Percentiles rank a stretch among this genome's conserved stretches.
These are phyloP conservation scores for Drosophila mercatorum DNA, from an alignment of 2,888 invertebrate genomes.

Conservation along the genomic window DNA sequence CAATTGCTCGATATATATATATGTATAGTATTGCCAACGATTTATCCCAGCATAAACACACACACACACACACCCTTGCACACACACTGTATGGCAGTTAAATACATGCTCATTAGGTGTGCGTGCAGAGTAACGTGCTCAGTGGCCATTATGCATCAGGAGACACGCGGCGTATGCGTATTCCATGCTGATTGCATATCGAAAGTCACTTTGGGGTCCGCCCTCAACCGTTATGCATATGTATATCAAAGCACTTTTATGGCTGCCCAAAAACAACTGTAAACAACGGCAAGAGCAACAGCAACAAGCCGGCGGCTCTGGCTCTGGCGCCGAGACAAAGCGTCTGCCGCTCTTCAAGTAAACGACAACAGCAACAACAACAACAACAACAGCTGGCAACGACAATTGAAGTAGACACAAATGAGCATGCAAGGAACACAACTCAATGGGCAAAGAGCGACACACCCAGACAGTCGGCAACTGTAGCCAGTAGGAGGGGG, in stretches of 20 bases:
- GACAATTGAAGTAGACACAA: slow-evolving; percentile 78
- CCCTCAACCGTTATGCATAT: slow-evolving; percentile 36
- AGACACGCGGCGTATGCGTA: slow-evolving; percentile 54
- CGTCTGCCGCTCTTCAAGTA: slow-evolving; percentile 50
- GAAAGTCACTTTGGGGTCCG: slow-evolving; percentile 26
- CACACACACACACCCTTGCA: background rate
- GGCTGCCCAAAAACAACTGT: slow-evolving; percentile 50
- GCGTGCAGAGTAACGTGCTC: slow-evolving; percentile 35
- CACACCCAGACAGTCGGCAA: slow-evolving; percentile 28
- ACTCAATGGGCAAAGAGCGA: slow-evolving; percentile 57
- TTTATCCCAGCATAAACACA: slow-evolving; percentile 62
- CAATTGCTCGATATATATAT: slow-evolving; percentile 35
- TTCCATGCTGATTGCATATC: slow-evolving; percentile 33
- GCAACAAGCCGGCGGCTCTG: slow-evolving; percentile 29
- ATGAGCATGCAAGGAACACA: slow-evolving; percentile 75
- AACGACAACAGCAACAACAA: slow-evolving; percentile 34
- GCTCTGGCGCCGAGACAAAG: slow-evolving; percentile 42
- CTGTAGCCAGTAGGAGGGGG: background rate
- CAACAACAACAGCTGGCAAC: slow-evolving; percentile 42
- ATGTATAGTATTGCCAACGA: slow-evolving; percentile 45
- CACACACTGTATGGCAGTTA: background rate
- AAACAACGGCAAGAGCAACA: slow-evolving; percentile 21
- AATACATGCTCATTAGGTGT: slow-evolving; percentile 13
- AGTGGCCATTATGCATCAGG: slow-evolving; percentile 42
- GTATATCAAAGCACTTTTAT: slow-evolving; percentile 62